These are phyloP conservation scores for Pangasius mekongensis DNA, from an alignment of 2,797 vertebrate genomes.

Conservation along the genomic window DNA sequence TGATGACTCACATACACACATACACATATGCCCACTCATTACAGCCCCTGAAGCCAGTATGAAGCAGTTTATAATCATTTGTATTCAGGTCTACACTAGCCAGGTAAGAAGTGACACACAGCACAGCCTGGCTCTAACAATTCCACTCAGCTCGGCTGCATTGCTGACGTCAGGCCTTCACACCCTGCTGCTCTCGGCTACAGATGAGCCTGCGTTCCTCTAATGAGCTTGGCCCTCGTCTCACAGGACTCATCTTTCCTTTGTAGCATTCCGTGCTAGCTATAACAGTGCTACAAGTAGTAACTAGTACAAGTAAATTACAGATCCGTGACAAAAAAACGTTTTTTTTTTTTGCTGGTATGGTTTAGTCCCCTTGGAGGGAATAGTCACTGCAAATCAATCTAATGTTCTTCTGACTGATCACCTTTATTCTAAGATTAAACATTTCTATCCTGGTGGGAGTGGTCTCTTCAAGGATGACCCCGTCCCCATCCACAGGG, in stretches of 20 bases:
- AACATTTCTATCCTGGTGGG: background rate
- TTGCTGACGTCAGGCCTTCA: slow-evolving; percentile 59
- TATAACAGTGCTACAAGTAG: background rate
- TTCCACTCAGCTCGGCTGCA: slow-evolving; percentile 53
- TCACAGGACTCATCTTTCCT: slow-evolving; percentile 37
- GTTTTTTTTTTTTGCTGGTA: background rate
- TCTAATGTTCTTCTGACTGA: background rate
- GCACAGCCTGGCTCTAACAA: slow-evolving; percentile 62
- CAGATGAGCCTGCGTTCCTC: slow-evolving; percentile 41
- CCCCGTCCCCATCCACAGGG: background rate
- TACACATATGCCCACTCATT: slow-evolving; percentile 6
- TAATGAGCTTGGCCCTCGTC: slow-evolving; percentile 44
- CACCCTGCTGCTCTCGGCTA: slow-evolving; percentile 11
- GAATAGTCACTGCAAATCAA: background rate
- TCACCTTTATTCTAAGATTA: background rate
- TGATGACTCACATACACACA: slow-evolving; percentile 25
- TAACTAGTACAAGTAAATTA: background rate
- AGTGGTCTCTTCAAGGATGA: background rate
- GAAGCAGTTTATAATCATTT: slow-evolving; percentile 52
- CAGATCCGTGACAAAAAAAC: background rate
- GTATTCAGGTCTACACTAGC: slow-evolving; percentile 56
- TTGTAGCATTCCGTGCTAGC: background rate
- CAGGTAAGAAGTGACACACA: slow-evolving; percentile 64
- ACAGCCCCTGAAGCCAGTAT: slow-evolving; percentile 19
- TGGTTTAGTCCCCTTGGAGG: background rate